A percentile compares a stretch with the other conserved stretches of the same genome.
phyloP scores from a whole-genome alignment of 2,113 vertebrate genomes.

The Cochlearius cochlearius region DNA sequence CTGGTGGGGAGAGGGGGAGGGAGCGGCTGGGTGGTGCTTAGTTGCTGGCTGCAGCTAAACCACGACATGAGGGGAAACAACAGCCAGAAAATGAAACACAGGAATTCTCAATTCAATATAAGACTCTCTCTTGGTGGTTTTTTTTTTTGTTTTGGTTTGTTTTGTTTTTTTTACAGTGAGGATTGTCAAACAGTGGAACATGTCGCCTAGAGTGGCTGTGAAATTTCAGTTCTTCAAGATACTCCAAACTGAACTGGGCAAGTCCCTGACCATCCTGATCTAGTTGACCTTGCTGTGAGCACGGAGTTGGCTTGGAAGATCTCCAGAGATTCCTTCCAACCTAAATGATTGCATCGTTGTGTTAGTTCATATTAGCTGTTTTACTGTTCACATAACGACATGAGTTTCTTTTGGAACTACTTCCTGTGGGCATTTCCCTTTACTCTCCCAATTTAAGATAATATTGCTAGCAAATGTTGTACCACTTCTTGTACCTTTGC shows the following conservation, averaged over 20 bases:
- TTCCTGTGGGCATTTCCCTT: neutral
- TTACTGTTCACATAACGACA: neutral
- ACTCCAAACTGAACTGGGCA: neutral
- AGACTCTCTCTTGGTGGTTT: too few species aligned
- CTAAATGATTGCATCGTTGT: neutral
- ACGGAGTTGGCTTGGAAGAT: neutral
- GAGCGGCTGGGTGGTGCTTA: too few species aligned
- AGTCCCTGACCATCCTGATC: neutral
- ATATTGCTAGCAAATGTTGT: neutral
- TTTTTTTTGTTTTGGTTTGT: too few species aligned
- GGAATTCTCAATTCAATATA: neutral
- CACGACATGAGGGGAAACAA: neutral
- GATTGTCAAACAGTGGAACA: neutral
- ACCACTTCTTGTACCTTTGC: neutral
- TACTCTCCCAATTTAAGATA: neutral
- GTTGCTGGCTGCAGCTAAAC: too few species aligned
- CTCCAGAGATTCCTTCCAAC: neutral
- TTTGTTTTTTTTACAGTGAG: neutral
- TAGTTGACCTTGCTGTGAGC: neutral
- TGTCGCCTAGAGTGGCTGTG: neutral
- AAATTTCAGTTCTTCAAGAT: neutral
- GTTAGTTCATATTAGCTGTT: neutral
- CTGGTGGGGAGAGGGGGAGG: too few species aligned
- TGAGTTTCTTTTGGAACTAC: neutral
- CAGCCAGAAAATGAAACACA: neutral